Base-by-base conservation (phyloP, 1,140 invertebrate genomes). In the Brachionus asplanchnoidis region DNA sequence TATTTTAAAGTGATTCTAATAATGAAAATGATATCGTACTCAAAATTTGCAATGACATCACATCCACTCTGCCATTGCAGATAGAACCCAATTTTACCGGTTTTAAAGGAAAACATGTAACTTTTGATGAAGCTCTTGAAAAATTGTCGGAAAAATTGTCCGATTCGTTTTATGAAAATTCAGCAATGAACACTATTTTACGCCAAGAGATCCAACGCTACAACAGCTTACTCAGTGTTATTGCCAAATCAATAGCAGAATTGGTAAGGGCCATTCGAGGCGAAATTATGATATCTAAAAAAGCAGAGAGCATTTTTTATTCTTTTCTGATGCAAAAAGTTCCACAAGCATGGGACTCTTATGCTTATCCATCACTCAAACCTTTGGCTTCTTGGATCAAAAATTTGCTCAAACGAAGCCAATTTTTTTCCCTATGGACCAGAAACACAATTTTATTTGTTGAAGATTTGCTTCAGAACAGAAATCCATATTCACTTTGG, bases 131-230 rank as follows among this genome's bases (percentile, higher is more conserved):
- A 42, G 82, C 60, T 9, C 26, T 75, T 23, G 36, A 40, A 32
- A 60, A 50, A 44, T 23, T 75, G 12, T 32, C 14, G 11, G 44
- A 50, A 4, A 75, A 70, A 75, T 36, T 70, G 17, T 28, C 60
- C 36, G 17, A 36, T 42, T 20, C 17, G 36, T 66, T 36, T 44
- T 60, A 66, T 84, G 23, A 68, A 77, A 88, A 88, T 85, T 89
- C 89, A 23, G 89, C 89, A 20, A 87, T 95, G 23, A 93, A 94
- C 0, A 95, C 94, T 0, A 94, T 95, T 5, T 89, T 96, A 36
- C 87, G 93, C n/a, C 95, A 96, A 89, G 95, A 96, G 90, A 92
- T 94, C 0, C 94, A 95, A 86, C 90, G 94, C 68, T 95, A 94
- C 87, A 95, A 95, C 87, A 92, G 92, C 85, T 89, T 95, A 9